Base-by-base conservation (phyloP, 2,888 invertebrate species). In the Eilema griseolum region DNA sequence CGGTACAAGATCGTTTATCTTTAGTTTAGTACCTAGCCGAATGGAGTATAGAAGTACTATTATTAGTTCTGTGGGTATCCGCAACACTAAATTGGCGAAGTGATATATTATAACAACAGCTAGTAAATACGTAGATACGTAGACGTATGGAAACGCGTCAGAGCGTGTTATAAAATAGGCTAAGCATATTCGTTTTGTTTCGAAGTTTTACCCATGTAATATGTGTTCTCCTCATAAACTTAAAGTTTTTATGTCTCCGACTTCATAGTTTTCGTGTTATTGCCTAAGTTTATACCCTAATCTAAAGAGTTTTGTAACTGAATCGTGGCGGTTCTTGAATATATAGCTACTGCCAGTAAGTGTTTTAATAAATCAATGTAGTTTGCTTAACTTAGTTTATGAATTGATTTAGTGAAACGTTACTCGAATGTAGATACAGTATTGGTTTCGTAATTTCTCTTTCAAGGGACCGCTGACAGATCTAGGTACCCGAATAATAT, bases 231-330 rank as follows among this genome's bases (percentile, higher is more conserved):
- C 31, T 56, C 20, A 57, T 37, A 60, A 67, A 61, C 28, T 16
- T 41, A 37, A 66, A 59, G 33, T 37, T 66, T 66, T 66, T 66
- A 66, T 41, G 41, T 60, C n/a, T 1, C 66, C 4, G 4, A 66
- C 41, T 66, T 60, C 60, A 66, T 37, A 66, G 26, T 66, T 57
- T 37, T 37, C 59, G 20, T 66, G 41, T 66, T 60, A 66, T 66
- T 37, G 59, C 59, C 24, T 7, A 60, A 66, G 59, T 66, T 66
- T 28, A 60, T 20, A 59, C 37, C 23, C 12, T 60, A 60, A 66
- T 60, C 37, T 60, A 26, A 59, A 41, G 59, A 41, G 66, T 66
- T 60, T 26, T 28, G 59, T 26, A 33, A 37, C 66, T 59, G 59
- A 60, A 59, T 57, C 33, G 64, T 52, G 52, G 52, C 52, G 31